These are phyloP conservation scores for Rhea pennata DNA, from an alignment of 2,113 vertebrate species.

Conservation along the genomic window DNA sequence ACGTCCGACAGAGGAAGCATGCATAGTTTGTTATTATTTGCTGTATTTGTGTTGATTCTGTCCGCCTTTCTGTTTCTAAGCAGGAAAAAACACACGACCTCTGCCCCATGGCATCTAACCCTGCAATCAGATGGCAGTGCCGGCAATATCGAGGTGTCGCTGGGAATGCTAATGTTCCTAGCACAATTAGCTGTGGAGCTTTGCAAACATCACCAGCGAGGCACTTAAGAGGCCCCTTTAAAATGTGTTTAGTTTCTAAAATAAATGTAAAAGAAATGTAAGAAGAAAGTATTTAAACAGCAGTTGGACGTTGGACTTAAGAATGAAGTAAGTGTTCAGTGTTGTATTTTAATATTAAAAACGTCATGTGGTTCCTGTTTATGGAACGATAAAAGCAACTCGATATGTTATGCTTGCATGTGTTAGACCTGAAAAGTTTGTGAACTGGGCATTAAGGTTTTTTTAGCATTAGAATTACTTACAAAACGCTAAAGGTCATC, in stretches of 20 bases:
- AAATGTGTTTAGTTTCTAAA: not conserved
- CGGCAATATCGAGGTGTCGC: not conserved
- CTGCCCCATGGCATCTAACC: not conserved
- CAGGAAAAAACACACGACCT: not conserved
- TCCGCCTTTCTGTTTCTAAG: not conserved
- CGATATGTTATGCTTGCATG: rapidly evolving
- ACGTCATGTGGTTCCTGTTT: not conserved
- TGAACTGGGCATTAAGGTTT: not conserved
- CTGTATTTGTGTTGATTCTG: not conserved
- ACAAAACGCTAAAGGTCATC: not conserved
- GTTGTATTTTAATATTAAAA: not conserved
- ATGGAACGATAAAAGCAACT: not conserved
- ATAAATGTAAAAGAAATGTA: not conserved
- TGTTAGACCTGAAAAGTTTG: not conserved
- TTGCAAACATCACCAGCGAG: not conserved
- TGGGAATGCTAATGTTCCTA: not conserved
- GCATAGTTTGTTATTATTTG: not conserved
- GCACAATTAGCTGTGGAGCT: not conserved
- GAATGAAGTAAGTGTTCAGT: not conserved
- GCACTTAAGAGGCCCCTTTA: not conserved
- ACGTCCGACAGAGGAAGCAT: not conserved
- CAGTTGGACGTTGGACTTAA: not conserved
- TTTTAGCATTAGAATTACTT: not conserved
- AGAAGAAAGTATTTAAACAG: not conserved
- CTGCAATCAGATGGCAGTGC: not conserved